phyloP scores from a whole-genome alignment of 2,888 invertebrate species.

The Hofmannophila pseudospretella region DNA sequence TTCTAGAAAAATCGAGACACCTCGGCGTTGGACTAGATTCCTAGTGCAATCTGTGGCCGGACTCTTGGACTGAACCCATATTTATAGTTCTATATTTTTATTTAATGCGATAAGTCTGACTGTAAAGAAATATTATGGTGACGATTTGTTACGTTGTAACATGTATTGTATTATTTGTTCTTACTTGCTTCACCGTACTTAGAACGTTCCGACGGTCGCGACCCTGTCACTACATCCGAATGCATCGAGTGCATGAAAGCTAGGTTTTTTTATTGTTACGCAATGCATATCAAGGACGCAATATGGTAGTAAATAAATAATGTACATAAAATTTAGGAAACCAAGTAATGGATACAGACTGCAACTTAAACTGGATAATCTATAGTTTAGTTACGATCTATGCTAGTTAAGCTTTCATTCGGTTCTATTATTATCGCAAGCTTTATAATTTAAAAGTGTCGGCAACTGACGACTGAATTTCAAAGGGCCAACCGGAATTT shows the following conservation, averaged over 20 bases:
- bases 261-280: constrained; percentile 77
- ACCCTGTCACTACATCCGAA: constrained; percentile 45
- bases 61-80: constrained; percentile 58
- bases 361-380: constrained; percentile 66
- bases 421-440: constrained; percentile 63
- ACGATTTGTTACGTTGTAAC: constrained; percentile 64
- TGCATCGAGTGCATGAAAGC: constrained; percentile 66
- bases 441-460: constrained; percentile 66
- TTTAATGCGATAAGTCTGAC: constrained; percentile 76
- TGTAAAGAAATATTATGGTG: constrained; percentile 63
- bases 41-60: constrained; percentile 23
- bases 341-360: constrained; percentile 71
- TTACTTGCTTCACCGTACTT: constrained; percentile 71
- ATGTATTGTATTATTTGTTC: constrained; percentile 64
- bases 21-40: constrained; percentile 21
- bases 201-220: constrained; percentile 44
- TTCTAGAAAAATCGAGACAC: constrained; percentile 20
- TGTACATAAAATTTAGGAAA: constrained; percentile 72
- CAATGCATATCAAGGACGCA: constrained; percentile 78
- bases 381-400: constrained; percentile 73
- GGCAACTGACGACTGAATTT: constrained; percentile 72
- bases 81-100: constrained; percentile 75
- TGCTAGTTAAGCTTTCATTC: constrained; percentile 73
- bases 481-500: constrained; percentile 67
- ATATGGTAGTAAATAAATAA: constrained; percentile 78